These are phyloP conservation scores for Actenoides hombroni DNA, from an alignment of 2,113 vertebrate genomes.

Conservation along the genomic window DNA sequence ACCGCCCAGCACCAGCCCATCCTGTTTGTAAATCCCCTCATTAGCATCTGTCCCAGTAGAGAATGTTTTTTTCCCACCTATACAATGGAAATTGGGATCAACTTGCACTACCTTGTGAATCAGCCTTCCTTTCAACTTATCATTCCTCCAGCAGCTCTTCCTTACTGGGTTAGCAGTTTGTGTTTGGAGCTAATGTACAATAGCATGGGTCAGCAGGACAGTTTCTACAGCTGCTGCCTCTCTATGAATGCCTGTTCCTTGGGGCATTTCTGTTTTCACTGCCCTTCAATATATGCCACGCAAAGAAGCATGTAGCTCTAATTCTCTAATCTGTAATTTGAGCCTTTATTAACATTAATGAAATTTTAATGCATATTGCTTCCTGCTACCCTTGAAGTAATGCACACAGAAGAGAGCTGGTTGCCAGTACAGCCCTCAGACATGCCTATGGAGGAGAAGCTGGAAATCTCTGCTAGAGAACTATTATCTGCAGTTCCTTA, in stretches of 20 bases:
- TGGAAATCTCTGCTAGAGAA: not conserved
- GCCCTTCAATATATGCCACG: not conserved
- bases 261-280: not conserved
- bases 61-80: not conserved
- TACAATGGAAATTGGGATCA: not conserved
- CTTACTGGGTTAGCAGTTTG: not conserved
- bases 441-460: not conserved
- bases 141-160: not conserved
- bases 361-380: constrained; percentile 50
- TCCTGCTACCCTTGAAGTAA: not conserved
- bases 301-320: not conserved
- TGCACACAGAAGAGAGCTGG: not conserved
- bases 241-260: not conserved
- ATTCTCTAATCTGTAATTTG: constrained; percentile 42
- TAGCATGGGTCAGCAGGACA: not conserved
- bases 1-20: not conserved
- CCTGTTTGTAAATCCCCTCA: not conserved
- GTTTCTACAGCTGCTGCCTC: not conserved
- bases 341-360: constrained; percentile 34
- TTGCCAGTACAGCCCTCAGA: not conserved
- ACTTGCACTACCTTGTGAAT: not conserved
- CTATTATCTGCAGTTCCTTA: not conserved
- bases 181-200: not conserved
- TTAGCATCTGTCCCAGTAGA: not conserved
- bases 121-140: not conserved